phyloP scores from a whole-genome alignment of 2,797 vertebrate genomes.

The Coluber constrictor region DNA sequence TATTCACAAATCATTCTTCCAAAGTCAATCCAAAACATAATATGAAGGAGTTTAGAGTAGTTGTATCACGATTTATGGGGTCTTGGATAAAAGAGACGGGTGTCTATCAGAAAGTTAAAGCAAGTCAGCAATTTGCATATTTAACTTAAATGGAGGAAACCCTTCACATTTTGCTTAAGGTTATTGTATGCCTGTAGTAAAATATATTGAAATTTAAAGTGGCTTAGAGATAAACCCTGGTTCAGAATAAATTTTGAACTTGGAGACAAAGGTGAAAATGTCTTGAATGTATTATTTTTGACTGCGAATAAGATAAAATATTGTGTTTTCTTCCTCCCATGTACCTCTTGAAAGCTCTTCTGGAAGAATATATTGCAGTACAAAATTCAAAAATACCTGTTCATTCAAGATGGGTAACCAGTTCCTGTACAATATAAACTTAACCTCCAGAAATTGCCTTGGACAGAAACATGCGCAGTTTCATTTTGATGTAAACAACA shows the following conservation, averaged over 20 bases:
- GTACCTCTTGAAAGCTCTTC: constrained; percentile 57
- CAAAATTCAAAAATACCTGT: constrained; percentile 23
- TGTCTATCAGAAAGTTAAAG: background rate
- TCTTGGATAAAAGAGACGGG: background rate
- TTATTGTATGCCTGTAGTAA: background rate
- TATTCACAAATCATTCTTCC: background rate
- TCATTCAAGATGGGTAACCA: constrained; percentile 58
- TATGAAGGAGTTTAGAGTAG: background rate
- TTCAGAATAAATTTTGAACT: too few species aligned
- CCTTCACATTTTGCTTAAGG: background rate
- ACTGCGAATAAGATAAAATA: background rate
- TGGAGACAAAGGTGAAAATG: background rate
- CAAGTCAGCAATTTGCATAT: background rate
- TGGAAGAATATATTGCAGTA: background rate
- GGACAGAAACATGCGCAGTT: constrained; percentile 53
- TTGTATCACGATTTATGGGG: background rate
- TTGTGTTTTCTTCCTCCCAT: background rate
- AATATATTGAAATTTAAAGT: background rate
- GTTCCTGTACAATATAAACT: constrained; percentile 61
- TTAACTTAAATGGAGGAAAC: background rate
- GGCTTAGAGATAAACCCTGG: background rate
- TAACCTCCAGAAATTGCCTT: constrained; percentile 63
- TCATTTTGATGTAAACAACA: constrained; percentile 59
- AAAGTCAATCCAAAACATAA: background rate
- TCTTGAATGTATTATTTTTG: background rate